A percentile compares a stretch with the other conserved stretches of the same genome.
phyloP scores from a whole-genome alignment of 1,140 invertebrate genomes.

The Saxidomus purpurata region DNA sequence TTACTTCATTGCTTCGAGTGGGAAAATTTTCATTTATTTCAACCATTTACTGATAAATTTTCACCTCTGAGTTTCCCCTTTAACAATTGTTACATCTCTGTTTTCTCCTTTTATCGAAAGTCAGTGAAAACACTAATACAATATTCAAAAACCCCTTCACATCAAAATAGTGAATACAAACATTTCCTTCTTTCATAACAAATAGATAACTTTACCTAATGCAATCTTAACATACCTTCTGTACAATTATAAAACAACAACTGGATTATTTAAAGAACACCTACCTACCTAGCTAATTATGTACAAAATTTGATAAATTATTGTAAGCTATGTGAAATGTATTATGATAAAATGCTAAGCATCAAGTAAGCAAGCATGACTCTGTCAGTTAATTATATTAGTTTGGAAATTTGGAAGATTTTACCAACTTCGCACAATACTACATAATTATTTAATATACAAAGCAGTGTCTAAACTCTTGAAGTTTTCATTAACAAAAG shows the following conservation, averaged over 20 bases:
- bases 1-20: too few species aligned
- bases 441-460: too few species aligned
- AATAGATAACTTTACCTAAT: neutral
- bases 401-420: too few species aligned
- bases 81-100: too few species aligned
- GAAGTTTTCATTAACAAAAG: too few species aligned
- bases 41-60: neutral
- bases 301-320: constrained; percentile 5
- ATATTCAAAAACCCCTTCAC: too few species aligned
- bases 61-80: neutral
- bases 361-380: neutral
- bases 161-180: too few species aligned
- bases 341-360: neutral
- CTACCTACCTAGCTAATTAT: constrained; percentile 16
- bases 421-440: too few species aligned
- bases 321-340: neutral
- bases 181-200: neutral
- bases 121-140: too few species aligned
- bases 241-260: constrained; percentile 1
- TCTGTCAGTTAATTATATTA: too few species aligned
- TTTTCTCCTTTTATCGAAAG: too few species aligned
- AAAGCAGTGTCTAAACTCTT: too few species aligned
- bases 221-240: neutral
- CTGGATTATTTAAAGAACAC: constrained; percentile 1
- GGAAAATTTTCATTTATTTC: neutral